Evolutionary conservation across 2,113 vertebrate genomes (phyloP), one percentile per base, ranked within the genome.

Genomic region (Silurus glanis): DNA sequence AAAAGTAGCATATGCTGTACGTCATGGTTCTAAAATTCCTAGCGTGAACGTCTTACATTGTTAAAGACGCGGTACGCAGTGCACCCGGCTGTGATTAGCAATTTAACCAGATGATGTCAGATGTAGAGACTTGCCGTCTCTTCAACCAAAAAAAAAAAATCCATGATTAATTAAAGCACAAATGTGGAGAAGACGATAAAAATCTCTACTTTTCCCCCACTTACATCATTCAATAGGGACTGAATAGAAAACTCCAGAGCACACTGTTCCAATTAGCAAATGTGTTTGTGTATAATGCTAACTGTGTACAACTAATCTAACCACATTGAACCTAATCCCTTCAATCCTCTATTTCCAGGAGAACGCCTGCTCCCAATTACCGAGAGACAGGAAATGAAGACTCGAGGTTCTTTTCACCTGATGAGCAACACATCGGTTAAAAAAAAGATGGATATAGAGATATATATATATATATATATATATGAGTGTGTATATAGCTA

Each of bases 321-420:
- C 23, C 53, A 19, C 16, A 0, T 37, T 55, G 28, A 56, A 37
- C 16, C 25, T 79, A 79, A 58, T 37, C 53, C 16, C 55, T 58
- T 28, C 76, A 5, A 28, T 58, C 25, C 55, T 2, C 56, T 28
- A 55, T 56, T 56, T 78, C 76, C 55, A 37, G 25, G 12, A 12
- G 49, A 75, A 75, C 6, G 72, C 72, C 49, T n/a, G 13, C 74
- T 78, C 51, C 51, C 51, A 28, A 79, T 79, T 79, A 58, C n/a
- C 58, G 76, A 9, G 3, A 56, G 75, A 67, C 47, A 67, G 81
- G 81, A 67, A 66, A 82, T 76, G 51, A 58, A 37, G 76, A 17
- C 76, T 58, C 55, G 19, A 37, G 25, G 53, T 79, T 58, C 12
- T 79, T 58, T 53, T 79, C 14, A 78, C 51, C 16, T 37, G 76